phyloP scores from a whole-genome alignment of 2,797 vertebrate genomes.

The Coregonus sp. region DNA sequence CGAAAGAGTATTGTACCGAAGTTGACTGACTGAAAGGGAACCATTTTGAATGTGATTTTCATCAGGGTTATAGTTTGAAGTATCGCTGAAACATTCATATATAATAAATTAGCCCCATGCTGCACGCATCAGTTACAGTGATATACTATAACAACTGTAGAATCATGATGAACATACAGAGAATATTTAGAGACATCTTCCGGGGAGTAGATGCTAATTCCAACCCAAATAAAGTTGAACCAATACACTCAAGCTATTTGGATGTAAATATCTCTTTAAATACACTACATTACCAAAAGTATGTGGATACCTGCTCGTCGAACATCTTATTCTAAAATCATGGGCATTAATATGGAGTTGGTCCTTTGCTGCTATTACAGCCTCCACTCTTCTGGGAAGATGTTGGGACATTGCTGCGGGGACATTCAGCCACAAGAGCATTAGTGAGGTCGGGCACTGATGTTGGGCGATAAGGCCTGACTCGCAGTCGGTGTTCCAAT shows the following conservation, averaged over 20 bases:
- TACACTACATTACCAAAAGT: too few relatives aligned
- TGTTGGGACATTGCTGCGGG: too few relatives aligned
- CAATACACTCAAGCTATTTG: constrained; percentile 68
- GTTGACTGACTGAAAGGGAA: constrained; percentile 23
- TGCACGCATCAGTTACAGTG: constrained; percentile 28
- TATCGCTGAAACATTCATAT: not conserved
- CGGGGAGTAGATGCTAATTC: constrained; percentile 65
- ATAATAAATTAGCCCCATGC: constrained; percentile 42
- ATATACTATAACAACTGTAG: constrained; percentile 35
- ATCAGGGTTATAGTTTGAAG: constrained; percentile 15
- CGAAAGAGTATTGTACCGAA: constrained; percentile 12
- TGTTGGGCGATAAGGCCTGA: too few relatives aligned
- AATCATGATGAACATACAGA: constrained; percentile 49
- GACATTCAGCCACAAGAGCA: too few relatives aligned
- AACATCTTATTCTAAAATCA: too few relatives aligned
- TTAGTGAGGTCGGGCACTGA: too few relatives aligned
- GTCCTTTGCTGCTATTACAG: too few relatives aligned
- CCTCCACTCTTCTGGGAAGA: too few relatives aligned
- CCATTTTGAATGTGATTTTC: constrained; percentile 39
- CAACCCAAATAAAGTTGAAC: constrained; percentile 68
- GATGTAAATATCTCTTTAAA: constrained; percentile 3
- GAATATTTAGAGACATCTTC: constrained; percentile 56
- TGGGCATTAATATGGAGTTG: too few relatives aligned
- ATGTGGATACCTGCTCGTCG: too few relatives aligned
- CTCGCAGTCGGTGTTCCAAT: too few relatives aligned